A percentile compares a stretch with the other conserved stretches of the same genome.
These are phyloP conservation scores for Amblyjoppa fuscipennis DNA, from an alignment of 2,888 invertebrate genomes.

Conservation along the genomic window DNA sequence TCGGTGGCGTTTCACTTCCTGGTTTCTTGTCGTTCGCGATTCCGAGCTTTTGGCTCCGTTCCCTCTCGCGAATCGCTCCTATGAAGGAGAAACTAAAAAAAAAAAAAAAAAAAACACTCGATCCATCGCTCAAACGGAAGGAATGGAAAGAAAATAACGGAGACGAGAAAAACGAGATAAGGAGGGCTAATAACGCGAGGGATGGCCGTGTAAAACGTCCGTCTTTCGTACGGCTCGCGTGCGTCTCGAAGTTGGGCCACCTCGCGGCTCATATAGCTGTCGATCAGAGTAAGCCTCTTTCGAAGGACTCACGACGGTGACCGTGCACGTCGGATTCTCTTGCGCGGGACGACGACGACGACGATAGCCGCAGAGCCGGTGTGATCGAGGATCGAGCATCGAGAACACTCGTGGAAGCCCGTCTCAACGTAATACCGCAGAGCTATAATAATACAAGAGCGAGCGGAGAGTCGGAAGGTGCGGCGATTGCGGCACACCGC, in stretches of 20 bases:
- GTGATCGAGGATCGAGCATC: slow-evolving; percentile 33
- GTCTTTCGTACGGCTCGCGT: slow-evolving; percentile 68
- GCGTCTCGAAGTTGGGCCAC: slow-evolving; percentile 20
- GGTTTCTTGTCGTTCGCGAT: slow-evolving; percentile 36
- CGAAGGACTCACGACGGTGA: slow-evolving; percentile 60
- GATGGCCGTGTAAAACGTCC: slow-evolving; percentile 75
- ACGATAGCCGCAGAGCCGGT: slow-evolving; percentile 11
- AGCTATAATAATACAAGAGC: slow-evolving; percentile 20
- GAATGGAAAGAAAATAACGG: slow-evolving; percentile 47
- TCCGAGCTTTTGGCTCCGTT: slow-evolving; percentile 10
- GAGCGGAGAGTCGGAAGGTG: slow-evolving; percentile 9
- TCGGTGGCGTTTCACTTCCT: slow-evolving; percentile 27
- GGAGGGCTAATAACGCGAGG: slow-evolving; percentile 72
- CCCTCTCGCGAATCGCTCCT: slow-evolving; percentile 16
- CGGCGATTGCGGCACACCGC: not conserved
- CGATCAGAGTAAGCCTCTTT: slow-evolving; percentile 79
- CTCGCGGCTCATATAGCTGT: slow-evolving; percentile 66
- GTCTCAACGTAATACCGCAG: not conserved
- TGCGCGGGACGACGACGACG: slow-evolving; percentile 26
- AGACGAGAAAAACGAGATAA: slow-evolving; percentile 63
- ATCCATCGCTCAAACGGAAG: slow-evolving; percentile 3
- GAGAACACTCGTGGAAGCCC: slow-evolving; percentile 29
- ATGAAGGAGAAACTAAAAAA: not conserved
- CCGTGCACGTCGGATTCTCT: slow-evolving; percentile 47
- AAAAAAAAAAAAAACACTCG: not conserved